Evolutionary conservation across 2,888 invertebrate genomes (phyloP).

Genomic region (Notocelia uddmanniana): DNA sequence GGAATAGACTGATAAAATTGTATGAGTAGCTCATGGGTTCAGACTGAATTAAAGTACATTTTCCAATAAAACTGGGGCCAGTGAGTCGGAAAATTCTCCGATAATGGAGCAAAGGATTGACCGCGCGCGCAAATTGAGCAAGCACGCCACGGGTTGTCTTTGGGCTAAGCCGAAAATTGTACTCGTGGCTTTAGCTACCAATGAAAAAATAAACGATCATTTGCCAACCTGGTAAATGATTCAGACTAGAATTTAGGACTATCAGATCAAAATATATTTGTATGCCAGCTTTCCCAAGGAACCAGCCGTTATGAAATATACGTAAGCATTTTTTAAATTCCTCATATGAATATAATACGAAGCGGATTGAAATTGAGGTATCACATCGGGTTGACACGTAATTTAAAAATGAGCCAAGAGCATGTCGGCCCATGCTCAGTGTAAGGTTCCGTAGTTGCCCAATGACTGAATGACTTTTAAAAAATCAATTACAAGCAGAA

Average conservation of each 20-base stretch:
- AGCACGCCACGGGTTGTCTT: slow-evolving; percentile 40
- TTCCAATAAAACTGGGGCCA: slow-evolving; percentile 42
- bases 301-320: neutral
- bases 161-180: slow-evolving; percentile 38
- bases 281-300: neutral
- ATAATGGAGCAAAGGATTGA: slow-evolving; percentile 46
- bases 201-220: neutral
- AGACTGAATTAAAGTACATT: slow-evolving; percentile 41
- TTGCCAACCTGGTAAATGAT: neutral
- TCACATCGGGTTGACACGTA: no score
- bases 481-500: no score
- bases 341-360: no score
- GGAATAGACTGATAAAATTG: neutral
- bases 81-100: slow-evolving; percentile 43
- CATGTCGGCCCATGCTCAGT: no score
- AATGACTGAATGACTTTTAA: no score
- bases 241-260: neutral
- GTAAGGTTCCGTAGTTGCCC: no score
- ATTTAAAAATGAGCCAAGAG: no score
- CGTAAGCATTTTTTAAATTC: no score
- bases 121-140: slow-evolving; percentile 43
- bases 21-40: slow-evolving; percentile 20
- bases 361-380: no score
- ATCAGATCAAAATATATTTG: neutral
- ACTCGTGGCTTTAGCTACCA: neutral